phyloP scores from a whole-genome alignment of 2,888 invertebrate species.

The Eristalis tenax region DNA sequence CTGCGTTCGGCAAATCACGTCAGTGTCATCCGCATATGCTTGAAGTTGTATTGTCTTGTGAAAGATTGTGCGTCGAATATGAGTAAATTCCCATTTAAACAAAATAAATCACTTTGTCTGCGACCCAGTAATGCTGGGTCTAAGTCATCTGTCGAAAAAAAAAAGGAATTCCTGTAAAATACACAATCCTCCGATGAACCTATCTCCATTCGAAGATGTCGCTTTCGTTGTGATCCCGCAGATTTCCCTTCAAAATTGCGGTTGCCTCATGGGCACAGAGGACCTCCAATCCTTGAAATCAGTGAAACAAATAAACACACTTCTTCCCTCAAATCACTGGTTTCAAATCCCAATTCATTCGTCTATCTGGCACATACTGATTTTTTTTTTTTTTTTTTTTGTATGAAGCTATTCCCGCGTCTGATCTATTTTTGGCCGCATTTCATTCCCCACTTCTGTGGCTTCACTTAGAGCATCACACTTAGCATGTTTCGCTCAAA shows the following conservation, averaged over 20 bases:
- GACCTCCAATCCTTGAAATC: not conserved
- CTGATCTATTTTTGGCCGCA: constrained; percentile 45
- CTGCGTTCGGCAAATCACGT: no score
- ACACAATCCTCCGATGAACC: no score
- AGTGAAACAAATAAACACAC: not conserved
- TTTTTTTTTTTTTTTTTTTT: not conserved
- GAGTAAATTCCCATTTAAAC: no score
- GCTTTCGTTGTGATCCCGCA: no score
- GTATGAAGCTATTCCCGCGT: constrained; percentile 17
- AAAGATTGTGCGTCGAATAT: no score
- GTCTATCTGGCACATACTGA: not conserved
- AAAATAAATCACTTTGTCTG: no score
- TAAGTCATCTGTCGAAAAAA: no score
- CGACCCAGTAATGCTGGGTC: no score
- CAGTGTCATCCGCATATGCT: no score
- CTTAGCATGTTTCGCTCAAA: constrained; percentile 42
- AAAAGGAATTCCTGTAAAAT: no score
- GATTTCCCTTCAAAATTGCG: not conserved
- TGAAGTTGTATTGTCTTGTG: no score
- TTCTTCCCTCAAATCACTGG: not conserved
- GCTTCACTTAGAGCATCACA: constrained; percentile 20
- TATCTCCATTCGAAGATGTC: no score
- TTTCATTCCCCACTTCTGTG: not conserved
- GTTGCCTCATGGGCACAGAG: not conserved
- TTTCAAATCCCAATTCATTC: not conserved